Evolutionary conservation across 2,888 invertebrate species (phyloP), one percentile per base, ranked within the genome.

Genomic region (Epinotia ramella): DNA sequence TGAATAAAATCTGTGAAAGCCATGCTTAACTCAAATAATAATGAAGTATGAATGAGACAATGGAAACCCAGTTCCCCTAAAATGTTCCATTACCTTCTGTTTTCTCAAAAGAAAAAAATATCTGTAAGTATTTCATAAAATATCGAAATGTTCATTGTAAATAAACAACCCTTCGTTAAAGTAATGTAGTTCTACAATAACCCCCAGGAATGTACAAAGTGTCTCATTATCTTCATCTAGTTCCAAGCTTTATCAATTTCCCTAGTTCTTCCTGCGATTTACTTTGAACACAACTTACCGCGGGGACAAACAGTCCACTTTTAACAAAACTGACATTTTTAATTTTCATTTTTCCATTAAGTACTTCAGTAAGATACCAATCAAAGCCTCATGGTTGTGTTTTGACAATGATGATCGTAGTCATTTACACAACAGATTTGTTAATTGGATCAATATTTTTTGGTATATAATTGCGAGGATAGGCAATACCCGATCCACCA

Each of bases 241-340:
- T 60, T 73, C 44, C 28, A 46, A 49, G 46, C 28, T 33, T 66
- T 73, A 66, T 66, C 73, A 73, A 73, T 73, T 65, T 49, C n/a
- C 73, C 59, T 24, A 73, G 59, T 73, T 46, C 65, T 65, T 28
- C 65, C 16, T 12, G 20, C 65, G 18, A 59, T 66, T 33, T 44
- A 56, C 56, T 56, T 44, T 9, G 20, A 16, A 12, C 49, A 33
- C 57, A 73, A 11, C 73, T 73, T 73, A 49, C 20, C 20, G 2
- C 7, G 16, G 12, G 9, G 2, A 46, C 56, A 73, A 46, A 4
- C 5, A 66, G 59, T 16, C 28, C 46, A 66, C 59, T 59, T 66
- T 11, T 12, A 59, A 59, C 24, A 9, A 59, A 24, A 24, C 4
- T 13, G 20, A 12, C 0, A 24, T 59, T n/a, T n/a, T n/a, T n/a